Evolutionary conservation across 1,140 invertebrate species (phyloP).

Genomic region (Eupeodes corollae): DNA sequence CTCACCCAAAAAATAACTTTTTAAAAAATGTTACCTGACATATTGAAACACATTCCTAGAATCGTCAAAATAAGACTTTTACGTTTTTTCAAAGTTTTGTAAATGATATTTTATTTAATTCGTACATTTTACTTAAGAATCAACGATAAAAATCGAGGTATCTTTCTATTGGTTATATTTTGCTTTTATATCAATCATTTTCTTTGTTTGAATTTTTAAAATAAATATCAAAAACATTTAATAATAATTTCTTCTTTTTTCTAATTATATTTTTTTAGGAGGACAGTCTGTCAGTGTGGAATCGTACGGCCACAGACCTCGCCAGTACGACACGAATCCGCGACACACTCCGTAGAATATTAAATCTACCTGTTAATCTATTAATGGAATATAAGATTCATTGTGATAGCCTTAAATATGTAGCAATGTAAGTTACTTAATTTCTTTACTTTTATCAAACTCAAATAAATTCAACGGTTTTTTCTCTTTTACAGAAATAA

Average conservation of each 20-base stretch:
- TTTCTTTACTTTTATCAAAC: not conserved
- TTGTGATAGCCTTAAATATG: conserved; percentile 66
- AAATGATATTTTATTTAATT: too few relatives aligned
- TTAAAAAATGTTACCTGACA: too few relatives aligned
- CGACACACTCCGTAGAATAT: conserved; percentile 84
- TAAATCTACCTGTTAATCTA: conserved; percentile 85
- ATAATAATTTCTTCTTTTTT: not conserved
- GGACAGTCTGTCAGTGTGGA: conserved; percentile 97
- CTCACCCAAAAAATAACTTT: too few relatives aligned
- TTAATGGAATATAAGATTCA: conserved; percentile 96
- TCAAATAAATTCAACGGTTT: not conserved
- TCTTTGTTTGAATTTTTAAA: too few relatives aligned
- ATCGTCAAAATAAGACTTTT: too few relatives aligned
- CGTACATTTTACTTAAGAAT: too few relatives aligned
- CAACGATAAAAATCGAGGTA: too few relatives aligned
- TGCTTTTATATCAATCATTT: too few relatives aligned
- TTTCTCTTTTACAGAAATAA: conserved; percentile 23
- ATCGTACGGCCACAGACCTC: conserved; percentile 82
- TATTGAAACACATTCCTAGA: too few relatives aligned
- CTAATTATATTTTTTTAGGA: conserved; percentile 50
- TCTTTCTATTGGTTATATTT: too few relatives aligned
- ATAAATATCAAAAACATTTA: too few relatives aligned
- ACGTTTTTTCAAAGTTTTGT: too few relatives aligned
- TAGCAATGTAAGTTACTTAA: conserved; percentile 34
- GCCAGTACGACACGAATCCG: conserved; percentile 79